These are phyloP conservation scores for Philopotamus ludificatus DNA, from an alignment of 1,140 invertebrate genomes.

Conservation along the genomic window DNA sequence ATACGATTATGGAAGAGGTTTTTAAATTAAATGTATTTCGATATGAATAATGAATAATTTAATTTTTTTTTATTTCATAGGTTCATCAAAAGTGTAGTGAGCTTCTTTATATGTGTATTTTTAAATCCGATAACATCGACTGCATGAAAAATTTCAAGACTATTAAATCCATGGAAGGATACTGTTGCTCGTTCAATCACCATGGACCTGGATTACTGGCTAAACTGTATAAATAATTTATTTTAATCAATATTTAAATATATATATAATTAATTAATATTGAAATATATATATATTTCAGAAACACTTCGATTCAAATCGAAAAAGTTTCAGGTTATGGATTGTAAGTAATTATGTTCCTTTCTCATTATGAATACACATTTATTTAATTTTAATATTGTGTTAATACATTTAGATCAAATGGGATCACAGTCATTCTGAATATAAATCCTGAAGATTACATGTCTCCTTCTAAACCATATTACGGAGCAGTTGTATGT, in stretches of 20 bases:
- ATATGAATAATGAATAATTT: neutral
- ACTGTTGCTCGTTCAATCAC: slow-evolving; percentile 35
- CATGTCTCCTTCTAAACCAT: slow-evolving; percentile 28
- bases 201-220: slow-evolving; percentile 7
- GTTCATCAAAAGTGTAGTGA: slow-evolving; percentile 16
- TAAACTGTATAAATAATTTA: too few relatives aligned
- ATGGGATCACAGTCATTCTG: slow-evolving; percentile 21
- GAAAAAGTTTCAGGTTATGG: slow-evolving; percentile 11
- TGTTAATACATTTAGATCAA: slow-evolving; percentile 19
- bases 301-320: neutral
- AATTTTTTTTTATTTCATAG: neutral
- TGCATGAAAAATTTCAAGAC: slow-evolving; percentile 20
- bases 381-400: too few relatives aligned
- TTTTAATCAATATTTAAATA: too few relatives aligned
- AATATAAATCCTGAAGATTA: slow-evolving; percentile 31
- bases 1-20: slow-evolving; percentile 34
- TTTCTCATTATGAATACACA: too few relatives aligned
- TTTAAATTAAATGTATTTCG: neutral
- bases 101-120: slow-evolving; percentile 23
- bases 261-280: neutral
- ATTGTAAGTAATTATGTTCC: too few relatives aligned
- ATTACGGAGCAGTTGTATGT: slow-evolving; percentile 31
- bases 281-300: neutral
- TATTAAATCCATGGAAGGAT: slow-evolving; percentile 30
- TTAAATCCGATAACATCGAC: neutral